Conservation (phyloP, 2,888 invertebrate species). For the Marronus borbonicus region DNA sequence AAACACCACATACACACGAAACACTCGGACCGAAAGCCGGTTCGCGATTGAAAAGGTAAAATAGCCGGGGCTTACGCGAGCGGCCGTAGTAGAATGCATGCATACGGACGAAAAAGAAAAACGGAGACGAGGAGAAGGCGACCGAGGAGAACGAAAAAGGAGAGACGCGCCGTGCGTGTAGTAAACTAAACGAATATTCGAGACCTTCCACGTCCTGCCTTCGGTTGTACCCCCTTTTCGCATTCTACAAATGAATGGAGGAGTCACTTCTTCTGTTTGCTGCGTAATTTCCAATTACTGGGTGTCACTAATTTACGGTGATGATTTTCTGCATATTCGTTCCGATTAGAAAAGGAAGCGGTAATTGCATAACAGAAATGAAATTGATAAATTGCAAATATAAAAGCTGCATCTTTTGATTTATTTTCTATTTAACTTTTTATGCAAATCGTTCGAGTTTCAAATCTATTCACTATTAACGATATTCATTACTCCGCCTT, state of each 20-base stretch:
- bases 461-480: no score
- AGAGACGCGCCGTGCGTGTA: conserved; percentile 20
- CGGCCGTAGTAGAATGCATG: conserved; percentile 23
- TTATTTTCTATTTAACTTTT: no score
- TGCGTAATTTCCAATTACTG: conserved; percentile 17
- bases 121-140: conserved; percentile 18
- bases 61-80: conserved; percentile 40
- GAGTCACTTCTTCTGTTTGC: background rate
- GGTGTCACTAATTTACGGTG: background rate
- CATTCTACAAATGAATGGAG: conserved; percentile 47
- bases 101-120: conserved; percentile 40
- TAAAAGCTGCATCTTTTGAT: no score
- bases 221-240: conserved; percentile 31
- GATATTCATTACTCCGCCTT: no score
- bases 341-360: no score
- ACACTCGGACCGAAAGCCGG: conserved; percentile 31
- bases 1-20: conserved; percentile 28
- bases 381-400: no score
- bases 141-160: conserved; percentile 10
- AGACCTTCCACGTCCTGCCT: conserved; percentile 38
- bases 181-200: background rate
- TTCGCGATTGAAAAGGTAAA: conserved; percentile 47
- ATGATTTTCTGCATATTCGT: no score
- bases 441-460: no score
- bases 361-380: no score